Percentiles rank a stretch among this genome's conserved stretches.
Conservation (phyloP, 2,888 invertebrate species). For the Brachyptera risi region DNA sequence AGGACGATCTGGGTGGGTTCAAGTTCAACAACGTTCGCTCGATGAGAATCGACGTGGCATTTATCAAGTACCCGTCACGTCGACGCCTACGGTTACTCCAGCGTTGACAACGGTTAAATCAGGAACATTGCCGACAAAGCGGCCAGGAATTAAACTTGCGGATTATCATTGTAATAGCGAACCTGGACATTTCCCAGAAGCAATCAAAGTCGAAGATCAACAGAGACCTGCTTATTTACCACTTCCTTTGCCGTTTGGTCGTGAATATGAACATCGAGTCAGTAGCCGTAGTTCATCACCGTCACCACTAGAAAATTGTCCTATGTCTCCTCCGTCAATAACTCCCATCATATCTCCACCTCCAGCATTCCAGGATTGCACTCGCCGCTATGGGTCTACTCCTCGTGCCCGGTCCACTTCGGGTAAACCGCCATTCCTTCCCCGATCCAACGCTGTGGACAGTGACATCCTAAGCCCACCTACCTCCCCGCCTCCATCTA, state of each 20-base stretch:
- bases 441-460: constrained; percentile 52
- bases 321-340: constrained; percentile 58
- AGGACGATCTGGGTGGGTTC: constrained; percentile 54
- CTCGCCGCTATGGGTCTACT: constrained; percentile 33
- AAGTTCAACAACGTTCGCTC: constrained; percentile 53
- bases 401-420: constrained; percentile 40
- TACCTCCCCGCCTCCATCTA: constrained; percentile 45
- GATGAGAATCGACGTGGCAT: constrained; percentile 46
- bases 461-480: constrained; percentile 53
- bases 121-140: constrained; percentile 45
- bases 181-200: constrained; percentile 32
- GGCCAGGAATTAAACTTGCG: constrained; percentile 49
- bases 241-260: constrained; percentile 25
- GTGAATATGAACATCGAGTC: constrained; percentile 27
- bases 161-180: constrained; percentile 43
- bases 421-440: constrained; percentile 50
- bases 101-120: constrained; percentile 31
- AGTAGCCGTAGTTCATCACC: constrained; percentile 26
- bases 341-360: constrained; percentile 68
- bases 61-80: constrained; percentile 18
- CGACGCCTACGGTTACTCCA: constrained; percentile 14
- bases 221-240: constrained; percentile 30
- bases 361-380: constrained; percentile 56
- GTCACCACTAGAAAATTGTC: constrained; percentile 34
- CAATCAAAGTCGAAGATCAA: constrained; percentile 27